Evolutionary conservation across 2,888 invertebrate species (phyloP).

Genomic region (Machimus rusticus): DNA sequence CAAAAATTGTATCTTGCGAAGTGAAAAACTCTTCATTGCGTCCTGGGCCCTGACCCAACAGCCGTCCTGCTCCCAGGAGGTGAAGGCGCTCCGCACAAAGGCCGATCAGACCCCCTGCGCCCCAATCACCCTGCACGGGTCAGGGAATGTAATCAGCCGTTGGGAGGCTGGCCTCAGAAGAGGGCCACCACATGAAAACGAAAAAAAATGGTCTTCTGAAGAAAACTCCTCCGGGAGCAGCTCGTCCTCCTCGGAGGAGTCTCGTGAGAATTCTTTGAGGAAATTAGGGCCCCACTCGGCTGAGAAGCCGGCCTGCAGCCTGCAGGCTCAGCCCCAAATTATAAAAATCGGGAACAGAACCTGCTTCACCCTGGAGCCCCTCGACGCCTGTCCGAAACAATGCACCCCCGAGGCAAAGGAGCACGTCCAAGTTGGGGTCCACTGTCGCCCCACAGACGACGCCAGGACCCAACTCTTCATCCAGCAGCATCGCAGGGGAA

Average conservation of each 20-base stretch:
- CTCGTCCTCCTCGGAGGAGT: slow-evolving; percentile 29
- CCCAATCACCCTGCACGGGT: slow-evolving; percentile 51
- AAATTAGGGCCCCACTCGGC: too few species aligned
- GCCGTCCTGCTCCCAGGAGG: slow-evolving; percentile 61
- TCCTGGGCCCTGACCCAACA: slow-evolving; percentile 67
- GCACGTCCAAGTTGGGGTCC: slow-evolving; percentile 63
- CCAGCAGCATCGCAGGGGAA: slow-evolving; percentile 63
- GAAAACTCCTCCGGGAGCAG: slow-evolving; percentile 18
- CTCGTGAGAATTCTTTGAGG: background rate
- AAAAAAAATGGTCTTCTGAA: slow-evolving; percentile 41
- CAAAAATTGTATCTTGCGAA: slow-evolving; percentile 65
- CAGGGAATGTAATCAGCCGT: slow-evolving; percentile 60
- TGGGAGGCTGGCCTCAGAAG: background rate
- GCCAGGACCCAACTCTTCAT: slow-evolving; percentile 51
- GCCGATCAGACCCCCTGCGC: slow-evolving; percentile 63
- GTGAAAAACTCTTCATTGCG: slow-evolving; percentile 66
- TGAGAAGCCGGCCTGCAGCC: slow-evolving; percentile 48
- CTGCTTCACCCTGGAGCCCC: slow-evolving; percentile 69
- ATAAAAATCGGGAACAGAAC: slow-evolving; percentile 66
- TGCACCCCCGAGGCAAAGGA: slow-evolving; percentile 63
- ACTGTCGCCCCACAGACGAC: slow-evolving; percentile 58
- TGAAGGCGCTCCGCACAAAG: slow-evolving; percentile 61
- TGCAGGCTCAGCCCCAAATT: slow-evolving; percentile 65
- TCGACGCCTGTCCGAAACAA: slow-evolving; percentile 66
- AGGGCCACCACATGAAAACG: slow-evolving; percentile 6